Evolutionary conservation across 2,888 invertebrate genomes (phyloP).

Genomic region (Caenorhabditis angaria): DNA sequence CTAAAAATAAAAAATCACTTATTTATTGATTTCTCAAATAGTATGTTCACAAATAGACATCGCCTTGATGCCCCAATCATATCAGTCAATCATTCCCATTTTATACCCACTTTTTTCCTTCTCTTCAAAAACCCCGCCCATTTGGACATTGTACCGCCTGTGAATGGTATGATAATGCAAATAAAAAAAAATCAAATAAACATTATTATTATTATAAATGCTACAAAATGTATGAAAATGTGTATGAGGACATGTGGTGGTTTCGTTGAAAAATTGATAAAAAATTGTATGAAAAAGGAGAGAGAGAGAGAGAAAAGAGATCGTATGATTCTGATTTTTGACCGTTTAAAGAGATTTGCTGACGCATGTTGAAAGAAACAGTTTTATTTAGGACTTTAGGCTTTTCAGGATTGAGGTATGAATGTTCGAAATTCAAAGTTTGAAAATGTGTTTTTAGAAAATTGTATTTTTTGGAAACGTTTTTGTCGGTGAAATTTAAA

Average conservation of each 20-base stretch:
- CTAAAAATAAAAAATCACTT: neutral
- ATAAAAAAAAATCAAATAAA: no score
- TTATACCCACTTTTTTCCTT: neutral
- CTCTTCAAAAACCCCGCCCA: neutral
- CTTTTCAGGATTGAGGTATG: no score
- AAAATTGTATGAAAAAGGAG: neutral
- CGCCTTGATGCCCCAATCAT: slow-evolving; percentile 12
- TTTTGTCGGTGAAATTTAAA: no score
- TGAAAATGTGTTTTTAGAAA: no score
- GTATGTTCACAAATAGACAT: slow-evolving; percentile 12
- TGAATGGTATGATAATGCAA: slow-evolving; percentile 2
- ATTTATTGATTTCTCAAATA: neutral
- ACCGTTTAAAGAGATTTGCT: neutral
- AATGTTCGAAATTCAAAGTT: no score
- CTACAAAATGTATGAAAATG: neutral
- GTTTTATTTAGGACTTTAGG: no score
- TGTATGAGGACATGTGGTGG: no score
- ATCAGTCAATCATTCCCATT: neutral
- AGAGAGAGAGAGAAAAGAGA: neutral
- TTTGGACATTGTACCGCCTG: slow-evolving; percentile 2
- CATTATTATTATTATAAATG: neutral
- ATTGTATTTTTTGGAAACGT: no score
- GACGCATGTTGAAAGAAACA: no score
- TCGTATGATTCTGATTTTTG: neutral
- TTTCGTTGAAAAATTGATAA: neutral